These are phyloP conservation scores for Entomyzon cyanotis DNA, from an alignment of 2,113 vertebrate species.

Conservation along the genomic window DNA sequence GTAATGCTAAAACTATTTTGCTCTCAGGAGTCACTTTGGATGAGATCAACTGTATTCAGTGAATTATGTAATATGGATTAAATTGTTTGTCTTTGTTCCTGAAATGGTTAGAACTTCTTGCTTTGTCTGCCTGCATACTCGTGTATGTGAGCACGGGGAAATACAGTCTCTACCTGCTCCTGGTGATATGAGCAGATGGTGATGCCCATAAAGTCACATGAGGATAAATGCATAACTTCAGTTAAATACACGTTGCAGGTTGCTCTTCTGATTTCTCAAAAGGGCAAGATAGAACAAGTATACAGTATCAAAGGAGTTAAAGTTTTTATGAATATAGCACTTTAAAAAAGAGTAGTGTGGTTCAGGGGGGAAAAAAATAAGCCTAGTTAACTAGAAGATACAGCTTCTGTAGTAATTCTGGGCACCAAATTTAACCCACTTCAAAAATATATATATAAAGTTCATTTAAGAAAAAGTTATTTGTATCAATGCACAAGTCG, in stretches of 20 bases:
- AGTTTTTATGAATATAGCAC: background rate
- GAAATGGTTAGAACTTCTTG: conserved; percentile 69
- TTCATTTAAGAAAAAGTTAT: background rate
- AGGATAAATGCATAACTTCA: background rate
- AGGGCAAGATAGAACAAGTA: background rate
- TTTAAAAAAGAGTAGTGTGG: background rate
- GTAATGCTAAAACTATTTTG: conserved; percentile 73
- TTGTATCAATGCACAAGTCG: background rate
- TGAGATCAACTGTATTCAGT: conserved; percentile 70
- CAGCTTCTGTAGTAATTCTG: background rate
- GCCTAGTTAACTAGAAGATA: background rate
- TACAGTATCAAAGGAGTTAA: background rate
- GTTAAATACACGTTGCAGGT: background rate
- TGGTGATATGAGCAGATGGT: background rate
- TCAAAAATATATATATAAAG: background rate
- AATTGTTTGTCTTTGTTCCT: conserved; percentile 71
- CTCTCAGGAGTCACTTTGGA: conserved; percentile 70
- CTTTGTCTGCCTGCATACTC: conserved; percentile 65
- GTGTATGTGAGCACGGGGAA: conserved; percentile 47
- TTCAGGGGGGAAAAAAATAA: background rate
- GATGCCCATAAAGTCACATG: background rate
- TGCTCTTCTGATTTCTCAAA: background rate
- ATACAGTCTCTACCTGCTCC: background rate
- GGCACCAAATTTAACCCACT: background rate
- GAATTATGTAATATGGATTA: conserved; percentile 72